Percentiles rank a stretch among this genome's conserved stretches.
Evolutionary conservation across 2,888 invertebrate species (phyloP).

Genomic region (Octodonta nipae): DNA sequence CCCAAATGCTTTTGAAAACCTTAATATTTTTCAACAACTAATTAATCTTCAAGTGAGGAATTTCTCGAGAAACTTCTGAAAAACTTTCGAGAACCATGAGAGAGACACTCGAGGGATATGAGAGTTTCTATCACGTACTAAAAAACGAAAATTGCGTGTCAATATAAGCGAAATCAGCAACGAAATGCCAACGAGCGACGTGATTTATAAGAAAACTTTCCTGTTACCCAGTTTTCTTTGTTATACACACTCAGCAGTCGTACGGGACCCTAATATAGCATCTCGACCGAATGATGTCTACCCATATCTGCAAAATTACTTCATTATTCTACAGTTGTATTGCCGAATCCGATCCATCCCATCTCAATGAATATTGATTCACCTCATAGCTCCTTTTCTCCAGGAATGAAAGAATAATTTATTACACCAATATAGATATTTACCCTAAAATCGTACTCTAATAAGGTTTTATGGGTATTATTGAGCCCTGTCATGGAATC

Average conservation of each 20-base stretch:
- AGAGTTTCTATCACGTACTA: constrained; percentile 1
- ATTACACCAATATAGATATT: no score
- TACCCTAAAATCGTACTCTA: no score
- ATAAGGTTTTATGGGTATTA: no score
- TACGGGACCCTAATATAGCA: constrained; percentile 2
- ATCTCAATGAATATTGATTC: no score
- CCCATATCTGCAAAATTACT: background rate
- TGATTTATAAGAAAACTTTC: constrained; percentile 7
- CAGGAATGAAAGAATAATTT: no score
- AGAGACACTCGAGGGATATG: background rate
- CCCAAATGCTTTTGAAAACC: no score
- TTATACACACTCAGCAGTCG: background rate
- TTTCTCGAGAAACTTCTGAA: background rate
- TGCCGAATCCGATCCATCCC: no score
- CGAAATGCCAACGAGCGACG: constrained; percentile 3
- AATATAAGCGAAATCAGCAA: constrained; percentile 6
- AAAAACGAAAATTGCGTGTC: constrained; percentile 5
- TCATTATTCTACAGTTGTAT: no score
- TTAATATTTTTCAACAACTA: no score
- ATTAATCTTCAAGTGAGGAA: no score
- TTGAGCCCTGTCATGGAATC: no score
- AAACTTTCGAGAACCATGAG: background rate
- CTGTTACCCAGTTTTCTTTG: background rate
- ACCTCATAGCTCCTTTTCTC: no score
- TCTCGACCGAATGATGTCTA: background rate